Percentiles rank a stretch among this genome's conserved stretches.
Conservation (phyloP, 2,888 invertebrate genomes). For the Plebejus argus region DNA sequence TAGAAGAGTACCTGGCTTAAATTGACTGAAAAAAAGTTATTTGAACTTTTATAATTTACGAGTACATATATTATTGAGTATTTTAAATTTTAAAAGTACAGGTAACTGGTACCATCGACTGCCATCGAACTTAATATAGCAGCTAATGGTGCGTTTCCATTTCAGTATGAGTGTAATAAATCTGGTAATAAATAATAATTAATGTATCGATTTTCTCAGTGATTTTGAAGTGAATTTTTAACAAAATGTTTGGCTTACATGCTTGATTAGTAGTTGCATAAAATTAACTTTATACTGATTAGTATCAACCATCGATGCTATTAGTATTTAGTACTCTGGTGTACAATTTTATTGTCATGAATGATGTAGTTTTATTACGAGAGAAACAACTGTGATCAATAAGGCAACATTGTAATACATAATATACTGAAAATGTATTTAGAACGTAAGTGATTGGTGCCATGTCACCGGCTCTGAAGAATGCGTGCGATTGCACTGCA, state of each 20-base stretch:
- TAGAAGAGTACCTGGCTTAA: background rate
- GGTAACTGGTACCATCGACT: too few relatives aligned
- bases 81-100: too few relatives aligned
- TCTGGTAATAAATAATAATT: too few relatives aligned
- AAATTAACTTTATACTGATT: background rate
- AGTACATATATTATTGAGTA: background rate
- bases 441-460: conserved; percentile 35
- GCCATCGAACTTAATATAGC: too few relatives aligned
- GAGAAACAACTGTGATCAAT: background rate
- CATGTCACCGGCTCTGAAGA: conserved; percentile 50
- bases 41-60: background rate
- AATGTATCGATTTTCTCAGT: too few relatives aligned
- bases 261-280: background rate
- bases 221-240: too few relatives aligned
- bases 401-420: background rate
- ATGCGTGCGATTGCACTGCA: conserved; percentile 58
- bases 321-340: background rate
- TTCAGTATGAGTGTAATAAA: too few relatives aligned
- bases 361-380: background rate
- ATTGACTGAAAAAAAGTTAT: background rate
- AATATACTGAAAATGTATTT: background rate
- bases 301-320: background rate
- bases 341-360: background rate
- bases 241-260: too few relatives aligned
- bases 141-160: too few relatives aligned